phyloP scores from a whole-genome alignment of 2,113 vertebrate genomes.

The Trogon melanurus region DNA sequence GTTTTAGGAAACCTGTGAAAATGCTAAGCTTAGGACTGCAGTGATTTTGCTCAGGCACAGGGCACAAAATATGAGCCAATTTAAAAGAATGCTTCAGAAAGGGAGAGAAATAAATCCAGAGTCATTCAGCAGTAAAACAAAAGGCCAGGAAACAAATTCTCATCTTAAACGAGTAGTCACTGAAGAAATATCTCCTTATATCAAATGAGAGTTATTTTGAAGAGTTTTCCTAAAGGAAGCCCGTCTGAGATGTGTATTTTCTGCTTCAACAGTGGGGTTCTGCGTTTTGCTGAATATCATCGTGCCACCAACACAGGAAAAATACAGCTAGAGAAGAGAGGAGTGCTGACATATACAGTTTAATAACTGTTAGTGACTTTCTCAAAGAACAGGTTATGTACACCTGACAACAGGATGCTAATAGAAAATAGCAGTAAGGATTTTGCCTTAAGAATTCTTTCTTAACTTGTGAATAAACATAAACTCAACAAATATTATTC shows the following conservation, averaged over 20 bases:
- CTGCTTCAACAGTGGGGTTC: not conserved
- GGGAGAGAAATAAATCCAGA: not conserved
- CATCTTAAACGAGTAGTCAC: fast-evolving
- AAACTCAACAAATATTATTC: not conserved
- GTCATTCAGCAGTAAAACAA: not conserved
- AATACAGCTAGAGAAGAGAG: not conserved
- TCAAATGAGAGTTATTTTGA: not conserved
- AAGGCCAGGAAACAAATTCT: not conserved
- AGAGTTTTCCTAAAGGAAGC: not conserved
- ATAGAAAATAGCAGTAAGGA: not conserved
- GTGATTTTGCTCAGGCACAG: not conserved
- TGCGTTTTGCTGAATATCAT: not conserved
- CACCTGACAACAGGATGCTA: not conserved
- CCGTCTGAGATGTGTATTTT: not conserved
- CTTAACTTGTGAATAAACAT: not conserved
- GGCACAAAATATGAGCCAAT: not conserved
- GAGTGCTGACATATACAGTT: not conserved
- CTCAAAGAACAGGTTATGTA: not conserved
- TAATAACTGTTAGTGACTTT: not conserved
- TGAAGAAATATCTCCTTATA: not conserved
- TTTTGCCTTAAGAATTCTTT: not conserved
- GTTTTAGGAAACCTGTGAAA: not conserved
- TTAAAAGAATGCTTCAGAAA: not conserved
- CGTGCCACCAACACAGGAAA: not conserved
- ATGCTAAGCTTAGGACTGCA: not conserved